A percentile compares a stretch with the other conserved stretches of the same genome.
phyloP scores from a whole-genome alignment of 2,797 vertebrate genomes.

The Trichosurus vulpecula region DNA sequence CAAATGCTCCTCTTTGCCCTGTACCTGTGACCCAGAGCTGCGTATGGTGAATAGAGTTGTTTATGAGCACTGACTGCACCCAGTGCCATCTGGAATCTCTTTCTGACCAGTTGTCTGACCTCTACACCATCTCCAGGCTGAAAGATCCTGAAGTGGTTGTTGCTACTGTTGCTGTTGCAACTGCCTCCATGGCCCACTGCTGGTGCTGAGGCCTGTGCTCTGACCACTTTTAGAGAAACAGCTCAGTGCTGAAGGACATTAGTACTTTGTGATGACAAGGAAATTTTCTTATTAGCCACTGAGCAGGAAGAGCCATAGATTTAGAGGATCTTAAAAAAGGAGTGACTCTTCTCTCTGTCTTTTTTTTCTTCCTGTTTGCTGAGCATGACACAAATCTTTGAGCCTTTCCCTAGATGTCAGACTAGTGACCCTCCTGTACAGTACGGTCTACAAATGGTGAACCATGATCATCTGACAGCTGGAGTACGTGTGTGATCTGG shows the following conservation, averaged over 20 bases:
- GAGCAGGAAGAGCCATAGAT: not conserved
- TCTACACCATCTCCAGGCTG: not conserved
- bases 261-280: not conserved
- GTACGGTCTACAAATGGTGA: not conserved
- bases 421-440: not conserved
- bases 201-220: not conserved
- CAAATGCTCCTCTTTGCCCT: not conserved
- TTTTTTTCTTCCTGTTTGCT: not conserved
- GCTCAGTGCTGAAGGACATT: not conserved
- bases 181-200: not conserved
- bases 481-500: not conserved
- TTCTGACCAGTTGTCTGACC: not conserved
- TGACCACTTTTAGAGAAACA: not conserved
- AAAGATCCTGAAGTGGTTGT: not conserved
- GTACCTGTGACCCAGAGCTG: not conserved
- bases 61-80: not conserved
- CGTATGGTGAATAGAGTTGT: not conserved
- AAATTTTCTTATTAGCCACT: not conserved
- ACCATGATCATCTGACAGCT: not conserved
- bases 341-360: too few species aligned
- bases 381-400: not conserved
- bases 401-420: not conserved
- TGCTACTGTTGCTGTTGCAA: not conserved
- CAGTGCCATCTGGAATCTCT: not conserved
- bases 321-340: too few species aligned